Percentiles rank a stretch among this genome's conserved stretches.
phyloP scores from a whole-genome alignment of 2,888 invertebrate genomes.

The Tubiluchus corallicola region DNA sequence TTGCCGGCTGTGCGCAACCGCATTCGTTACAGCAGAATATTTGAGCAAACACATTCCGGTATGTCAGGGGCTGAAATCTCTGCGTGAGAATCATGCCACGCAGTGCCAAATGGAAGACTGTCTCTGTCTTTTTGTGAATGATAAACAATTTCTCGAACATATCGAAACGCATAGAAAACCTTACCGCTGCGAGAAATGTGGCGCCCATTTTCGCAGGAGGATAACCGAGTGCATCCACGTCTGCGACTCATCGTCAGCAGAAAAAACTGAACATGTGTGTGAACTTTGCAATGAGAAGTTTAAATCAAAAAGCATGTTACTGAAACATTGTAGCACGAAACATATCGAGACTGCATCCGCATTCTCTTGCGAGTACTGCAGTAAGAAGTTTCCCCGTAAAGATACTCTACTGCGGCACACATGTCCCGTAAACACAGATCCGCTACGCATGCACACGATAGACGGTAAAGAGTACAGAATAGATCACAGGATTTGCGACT shows the following conservation, averaged over 20 bases:
- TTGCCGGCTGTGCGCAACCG: conserved; percentile 23
- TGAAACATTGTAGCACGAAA: background rate
- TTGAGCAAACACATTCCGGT: conserved; percentile 21
- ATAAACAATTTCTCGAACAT: conserved; percentile 24
- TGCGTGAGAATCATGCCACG: conserved; percentile 5
- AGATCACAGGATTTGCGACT: conserved; percentile 28
- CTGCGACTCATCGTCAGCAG: background rate
- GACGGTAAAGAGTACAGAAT: background rate
- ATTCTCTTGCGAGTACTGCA: background rate
- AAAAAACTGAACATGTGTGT: no score
- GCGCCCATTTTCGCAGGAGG: background rate
- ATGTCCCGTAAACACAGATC: background rate
- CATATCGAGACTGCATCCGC: background rate
- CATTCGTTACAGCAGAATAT: conserved; percentile 19
- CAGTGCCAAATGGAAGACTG: conserved; percentile 2
- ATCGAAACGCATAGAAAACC: conserved; percentile 28
- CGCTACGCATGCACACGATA: background rate
- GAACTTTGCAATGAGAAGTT: background rate
- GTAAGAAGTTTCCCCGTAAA: background rate
- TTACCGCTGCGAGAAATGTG: background rate
- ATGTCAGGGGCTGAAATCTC: conserved; percentile 14
- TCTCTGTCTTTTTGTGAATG: conserved; percentile 18
- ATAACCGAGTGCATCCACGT: background rate
- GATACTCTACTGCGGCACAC: background rate
- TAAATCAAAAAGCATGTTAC: background rate